phyloP scores from a whole-genome alignment of 2,113 vertebrate genomes.

The Melanocharis versteri region DNA sequence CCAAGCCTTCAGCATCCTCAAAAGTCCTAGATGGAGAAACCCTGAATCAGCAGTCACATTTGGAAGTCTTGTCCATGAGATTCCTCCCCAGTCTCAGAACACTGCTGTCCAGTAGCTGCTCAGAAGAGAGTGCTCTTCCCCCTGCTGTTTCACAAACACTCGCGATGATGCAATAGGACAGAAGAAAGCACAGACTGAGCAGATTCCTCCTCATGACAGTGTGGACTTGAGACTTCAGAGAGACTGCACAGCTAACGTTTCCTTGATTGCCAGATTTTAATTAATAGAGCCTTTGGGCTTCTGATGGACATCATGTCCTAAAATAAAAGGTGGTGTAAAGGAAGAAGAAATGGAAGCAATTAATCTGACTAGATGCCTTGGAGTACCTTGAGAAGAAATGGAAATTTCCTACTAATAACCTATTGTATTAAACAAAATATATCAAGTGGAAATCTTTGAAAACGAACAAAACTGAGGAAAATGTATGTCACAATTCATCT shows the following conservation, averaged over 20 bases:
- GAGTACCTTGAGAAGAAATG: background rate
- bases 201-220: background rate
- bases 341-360: background rate
- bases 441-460: background rate
- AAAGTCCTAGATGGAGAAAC: background rate
- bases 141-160: background rate
- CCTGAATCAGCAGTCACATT: background rate
- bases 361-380: background rate
- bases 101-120: background rate
- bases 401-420: background rate
- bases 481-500: background rate
- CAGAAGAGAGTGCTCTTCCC: background rate
- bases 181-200: background rate
- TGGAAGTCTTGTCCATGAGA: background rate
- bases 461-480: background rate
- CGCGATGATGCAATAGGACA: background rate
- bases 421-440: background rate
- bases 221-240: background rate
- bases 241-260: background rate
- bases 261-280: background rate
- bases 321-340: background rate
- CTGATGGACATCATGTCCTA: background rate
- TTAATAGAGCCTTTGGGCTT: background rate
- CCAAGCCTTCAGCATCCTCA: too few species aligned
- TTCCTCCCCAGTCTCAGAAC: background rate